Percentiles rank a stretch among this genome's conserved stretches.
phyloP scores from a whole-genome alignment of 92 coral and sea anemone species.

The Actinernus sp. region DNA sequence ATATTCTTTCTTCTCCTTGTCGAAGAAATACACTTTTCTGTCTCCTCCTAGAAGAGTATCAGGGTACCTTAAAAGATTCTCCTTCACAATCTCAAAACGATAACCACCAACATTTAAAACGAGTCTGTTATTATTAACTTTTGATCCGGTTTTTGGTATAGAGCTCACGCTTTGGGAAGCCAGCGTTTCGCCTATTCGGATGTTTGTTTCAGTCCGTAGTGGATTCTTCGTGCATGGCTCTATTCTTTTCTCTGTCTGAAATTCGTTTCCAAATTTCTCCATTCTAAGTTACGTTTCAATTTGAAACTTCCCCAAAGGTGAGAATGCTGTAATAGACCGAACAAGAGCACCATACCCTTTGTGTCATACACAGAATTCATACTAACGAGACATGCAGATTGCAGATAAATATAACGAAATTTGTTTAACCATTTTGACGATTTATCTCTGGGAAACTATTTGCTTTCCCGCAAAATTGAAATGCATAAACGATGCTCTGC shows the following conservation, averaged over 20 bases:
- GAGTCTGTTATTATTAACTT: conserved; percentile 24
- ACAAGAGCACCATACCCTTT: too few species aligned
- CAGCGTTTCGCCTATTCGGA: not conserved
- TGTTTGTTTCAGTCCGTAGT: not conserved
- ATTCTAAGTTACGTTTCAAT: too few species aligned
- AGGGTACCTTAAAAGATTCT: conserved; percentile 77
- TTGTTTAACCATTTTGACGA: not conserved
- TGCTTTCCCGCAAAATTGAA: too few species aligned
- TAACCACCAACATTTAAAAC: conserved; percentile 89
- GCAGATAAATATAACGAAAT: not conserved
- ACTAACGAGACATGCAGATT: not conserved
- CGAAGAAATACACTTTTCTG: conserved; percentile 67
- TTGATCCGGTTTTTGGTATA: not conserved
- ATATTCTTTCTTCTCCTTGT: conserved; percentile 74
- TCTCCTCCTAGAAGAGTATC: conserved; percentile 90
- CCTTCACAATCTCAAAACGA: conserved; percentile 78
- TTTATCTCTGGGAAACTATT: not conserved
- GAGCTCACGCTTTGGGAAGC: too few species aligned
- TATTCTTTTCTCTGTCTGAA: not conserved
- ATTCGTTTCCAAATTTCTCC: too few species aligned
- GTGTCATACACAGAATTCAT: not conserved
- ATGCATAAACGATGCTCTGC: too few species aligned
- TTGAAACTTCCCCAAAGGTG: too few species aligned
- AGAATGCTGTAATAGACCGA: too few species aligned
- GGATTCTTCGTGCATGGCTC: not conserved